These are phyloP conservation scores for Homarus americanus DNA, from an alignment of 1,140 invertebrate species.

Conservation along the genomic window DNA sequence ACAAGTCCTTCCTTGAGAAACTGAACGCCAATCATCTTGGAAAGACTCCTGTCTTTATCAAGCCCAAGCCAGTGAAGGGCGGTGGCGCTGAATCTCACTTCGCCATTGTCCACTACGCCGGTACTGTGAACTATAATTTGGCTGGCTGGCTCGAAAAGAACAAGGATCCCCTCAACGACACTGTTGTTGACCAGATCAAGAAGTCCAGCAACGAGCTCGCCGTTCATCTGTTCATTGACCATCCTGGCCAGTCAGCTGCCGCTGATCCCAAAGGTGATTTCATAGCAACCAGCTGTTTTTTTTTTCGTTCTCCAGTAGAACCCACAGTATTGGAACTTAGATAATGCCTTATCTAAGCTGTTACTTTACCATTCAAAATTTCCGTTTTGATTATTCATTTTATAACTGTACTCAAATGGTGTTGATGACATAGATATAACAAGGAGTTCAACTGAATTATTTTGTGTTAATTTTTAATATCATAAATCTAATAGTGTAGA, in stretches of 20 bases:
- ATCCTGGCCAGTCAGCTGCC: conserved; percentile 82
- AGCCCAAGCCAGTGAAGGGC: conserved; percentile 82
- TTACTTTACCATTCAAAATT: no score
- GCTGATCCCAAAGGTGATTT: conserved; percentile 25
- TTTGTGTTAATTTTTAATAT: no score
- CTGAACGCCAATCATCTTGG: conserved; percentile 80
- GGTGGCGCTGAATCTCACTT: conserved; percentile 79
- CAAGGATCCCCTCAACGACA: conserved; percentile 57
- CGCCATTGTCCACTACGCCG: conserved; percentile 56
- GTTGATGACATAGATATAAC: no score
- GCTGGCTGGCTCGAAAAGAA: conserved; percentile 48
- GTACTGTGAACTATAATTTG: conserved; percentile 48
- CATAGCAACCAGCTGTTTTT: no score
- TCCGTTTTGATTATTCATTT: no score
- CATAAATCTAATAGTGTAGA: no score
- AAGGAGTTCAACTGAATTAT: no score
- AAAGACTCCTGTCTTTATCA: conserved; percentile 82
- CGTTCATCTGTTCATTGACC: conserved; percentile 48
- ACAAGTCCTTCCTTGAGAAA: conserved; percentile 82
- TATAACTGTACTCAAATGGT: no score
- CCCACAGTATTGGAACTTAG: no score
- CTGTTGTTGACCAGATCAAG: conserved; percentile 86
- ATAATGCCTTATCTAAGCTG: no score
- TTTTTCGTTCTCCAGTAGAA: no score
- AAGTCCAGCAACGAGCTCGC: conserved; percentile 86